Evolutionary conservation across 1,140 invertebrate genomes (phyloP).

Genomic region (Conus betulinus): DNA sequence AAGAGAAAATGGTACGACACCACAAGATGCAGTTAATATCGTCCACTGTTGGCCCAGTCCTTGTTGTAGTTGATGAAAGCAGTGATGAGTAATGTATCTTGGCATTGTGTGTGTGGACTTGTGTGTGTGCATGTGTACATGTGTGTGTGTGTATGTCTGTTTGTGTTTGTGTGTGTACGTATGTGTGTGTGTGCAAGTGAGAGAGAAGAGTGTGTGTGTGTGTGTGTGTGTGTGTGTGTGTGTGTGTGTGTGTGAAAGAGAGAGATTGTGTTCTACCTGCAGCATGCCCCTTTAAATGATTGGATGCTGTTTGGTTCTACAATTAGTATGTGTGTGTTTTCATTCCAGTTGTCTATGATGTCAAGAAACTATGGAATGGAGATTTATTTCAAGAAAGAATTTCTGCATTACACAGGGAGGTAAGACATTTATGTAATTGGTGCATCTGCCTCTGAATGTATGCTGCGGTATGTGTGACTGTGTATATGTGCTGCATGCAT

Average conservation of each 20-base stretch:
- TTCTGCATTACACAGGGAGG: constrained; percentile 93
- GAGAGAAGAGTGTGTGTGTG: no score
- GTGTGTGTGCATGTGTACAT: not conserved
- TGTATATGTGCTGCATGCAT: constrained; percentile 5
- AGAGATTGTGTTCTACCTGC: not conserved
- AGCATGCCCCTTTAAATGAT: not conserved
- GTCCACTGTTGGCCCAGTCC: no score
- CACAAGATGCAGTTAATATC: no score
- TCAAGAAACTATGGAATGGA: constrained; percentile 87
- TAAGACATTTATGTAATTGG: constrained; percentile 65
- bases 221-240: not conserved
- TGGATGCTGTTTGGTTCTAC: not conserved
- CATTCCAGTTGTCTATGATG: constrained; percentile 81
- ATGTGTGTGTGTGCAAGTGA: not conserved
- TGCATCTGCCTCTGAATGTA: no score
- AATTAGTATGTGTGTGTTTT: constrained; percentile 5
- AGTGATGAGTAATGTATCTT: no score
- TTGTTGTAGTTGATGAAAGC: no score
- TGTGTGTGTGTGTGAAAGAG: not conserved
- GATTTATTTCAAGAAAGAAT: constrained; percentile 95
- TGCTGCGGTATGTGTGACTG: not conserved
- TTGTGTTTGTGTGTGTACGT: not conserved
- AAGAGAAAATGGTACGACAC: no score
- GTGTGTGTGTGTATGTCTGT: constrained; percentile 23
- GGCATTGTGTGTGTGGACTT: no score